These are phyloP conservation scores for Cladopsammia gracilis DNA, from an alignment of 64 coral and sea anemone species.

Conservation along the genomic window DNA sequence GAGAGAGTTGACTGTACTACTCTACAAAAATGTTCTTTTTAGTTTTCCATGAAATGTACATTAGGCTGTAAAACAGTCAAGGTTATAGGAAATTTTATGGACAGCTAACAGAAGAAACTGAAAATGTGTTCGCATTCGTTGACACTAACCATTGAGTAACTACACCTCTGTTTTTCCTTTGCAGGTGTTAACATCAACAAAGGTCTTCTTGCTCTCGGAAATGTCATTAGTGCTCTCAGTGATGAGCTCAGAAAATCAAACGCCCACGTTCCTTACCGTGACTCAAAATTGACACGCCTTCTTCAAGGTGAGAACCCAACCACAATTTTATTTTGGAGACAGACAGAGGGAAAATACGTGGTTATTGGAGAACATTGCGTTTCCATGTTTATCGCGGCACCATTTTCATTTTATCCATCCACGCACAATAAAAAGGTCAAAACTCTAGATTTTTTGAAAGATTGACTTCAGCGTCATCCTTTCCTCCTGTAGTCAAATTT, in stretches of 20 bases:
- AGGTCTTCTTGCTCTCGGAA: slow-evolving; percentile 87
- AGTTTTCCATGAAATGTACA: too few relatives aligned
- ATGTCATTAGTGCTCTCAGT: slow-evolving; percentile 97
- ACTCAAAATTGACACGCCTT: slow-evolving; percentile 94
- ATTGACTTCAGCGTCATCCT: too few relatives aligned
- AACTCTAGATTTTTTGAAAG: too few relatives aligned
- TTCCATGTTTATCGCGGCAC: too few relatives aligned
- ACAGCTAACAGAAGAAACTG: not conserved
- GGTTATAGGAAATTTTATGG: not conserved
- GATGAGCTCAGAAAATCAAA: slow-evolving; percentile 91
- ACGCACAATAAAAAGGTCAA: too few relatives aligned
- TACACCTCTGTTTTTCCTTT: not conserved
- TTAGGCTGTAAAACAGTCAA: not conserved
- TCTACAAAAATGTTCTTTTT: too few relatives aligned
- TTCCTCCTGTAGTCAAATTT: too few relatives aligned
- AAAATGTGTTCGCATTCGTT: not conserved
- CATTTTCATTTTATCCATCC: too few relatives aligned
- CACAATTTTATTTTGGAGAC: too few relatives aligned
- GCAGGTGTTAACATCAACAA: slow-evolving; percentile 97
- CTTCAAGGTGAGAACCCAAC: slow-evolving; percentile 78
- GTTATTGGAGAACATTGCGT: too few relatives aligned
- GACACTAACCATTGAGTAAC: not conserved
- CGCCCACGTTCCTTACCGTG: slow-evolving; percentile 94
- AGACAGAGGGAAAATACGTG: too few relatives aligned
- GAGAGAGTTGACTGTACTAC: too few relatives aligned